Evolutionary conservation across 2,113 vertebrate species (phyloP).

Genomic region (Felis catus): DNA sequence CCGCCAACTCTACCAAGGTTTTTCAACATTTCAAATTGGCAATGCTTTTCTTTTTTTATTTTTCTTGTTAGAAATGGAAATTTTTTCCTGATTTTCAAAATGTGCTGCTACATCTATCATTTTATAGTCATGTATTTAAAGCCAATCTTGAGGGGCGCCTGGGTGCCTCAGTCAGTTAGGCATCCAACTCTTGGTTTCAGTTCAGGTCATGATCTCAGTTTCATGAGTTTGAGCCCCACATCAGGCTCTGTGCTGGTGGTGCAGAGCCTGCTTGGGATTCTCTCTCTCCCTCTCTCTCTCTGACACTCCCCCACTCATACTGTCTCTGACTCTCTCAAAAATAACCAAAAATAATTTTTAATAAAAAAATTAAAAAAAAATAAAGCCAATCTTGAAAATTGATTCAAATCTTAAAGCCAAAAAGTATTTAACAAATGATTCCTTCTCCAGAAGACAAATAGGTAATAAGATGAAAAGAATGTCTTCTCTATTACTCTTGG

Average conservation of each 20-base stretch:
- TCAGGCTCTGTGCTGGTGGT: no score
- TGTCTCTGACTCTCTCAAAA: no score
- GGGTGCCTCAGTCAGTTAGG: no score
- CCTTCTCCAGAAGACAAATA: neutral
- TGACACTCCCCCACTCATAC: no score
- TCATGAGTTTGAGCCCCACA: no score
- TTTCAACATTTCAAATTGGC: slow-evolving; percentile 24
- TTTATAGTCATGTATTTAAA: slow-evolving; percentile 33
- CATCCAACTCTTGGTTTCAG: no score
- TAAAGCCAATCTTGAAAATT: slow-evolving; percentile 48
- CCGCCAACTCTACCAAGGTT: neutral
- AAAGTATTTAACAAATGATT: slow-evolving; percentile 11
- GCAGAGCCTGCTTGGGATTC: no score
- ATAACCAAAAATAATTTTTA: no score
- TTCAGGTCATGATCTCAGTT: no score
- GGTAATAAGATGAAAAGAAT: neutral
- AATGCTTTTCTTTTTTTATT: slow-evolving; percentile 40
- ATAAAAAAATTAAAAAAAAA: no score
- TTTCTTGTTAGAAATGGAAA: neutral
- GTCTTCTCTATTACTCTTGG: neutral
- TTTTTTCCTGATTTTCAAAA: neutral
- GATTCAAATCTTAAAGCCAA: neutral
- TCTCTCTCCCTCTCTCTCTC: no score
- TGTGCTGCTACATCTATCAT: neutral
- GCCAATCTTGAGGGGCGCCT: neutral